These are phyloP conservation scores for Polypterus bichir DNA, from an alignment of 2,113 vertebrate genomes.

Conservation along the genomic window DNA sequence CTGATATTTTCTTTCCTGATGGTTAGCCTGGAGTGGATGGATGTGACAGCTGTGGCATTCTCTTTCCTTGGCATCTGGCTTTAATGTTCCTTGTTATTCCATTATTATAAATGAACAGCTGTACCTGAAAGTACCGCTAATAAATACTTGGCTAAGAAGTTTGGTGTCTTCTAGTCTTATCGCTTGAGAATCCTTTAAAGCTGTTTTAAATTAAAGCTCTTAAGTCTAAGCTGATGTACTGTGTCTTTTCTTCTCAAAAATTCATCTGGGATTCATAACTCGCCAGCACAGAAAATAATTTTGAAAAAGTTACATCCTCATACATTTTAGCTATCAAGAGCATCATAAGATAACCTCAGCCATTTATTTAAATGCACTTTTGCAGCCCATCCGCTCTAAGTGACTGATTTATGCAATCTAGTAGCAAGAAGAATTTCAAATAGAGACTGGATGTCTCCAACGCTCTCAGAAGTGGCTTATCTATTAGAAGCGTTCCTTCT, in stretches of 20 bases:
- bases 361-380: constrained; percentile 12
- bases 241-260: not conserved
- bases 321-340: constrained; percentile 8
- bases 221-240: constrained; percentile 7
- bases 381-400: constrained; percentile 6
- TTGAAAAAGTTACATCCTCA: constrained; percentile 1
- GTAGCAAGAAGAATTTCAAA: constrained; percentile 13
- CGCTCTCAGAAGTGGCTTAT: not conserved
- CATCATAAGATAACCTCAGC: constrained; percentile 13
- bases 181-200: too few relatives aligned
- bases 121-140: too few relatives aligned
- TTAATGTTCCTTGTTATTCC: too few relatives aligned
- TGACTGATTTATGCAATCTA: constrained; percentile 3
- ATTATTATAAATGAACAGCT: too few relatives aligned
- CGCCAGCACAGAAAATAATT: not conserved
- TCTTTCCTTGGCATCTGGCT: too few relatives aligned
- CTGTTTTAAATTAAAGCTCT: too few relatives aligned
- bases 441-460: constrained; percentile 7
- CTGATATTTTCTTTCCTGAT: too few relatives aligned
- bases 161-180: too few relatives aligned
- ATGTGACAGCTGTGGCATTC: too few relatives aligned
- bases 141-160: too few relatives aligned
- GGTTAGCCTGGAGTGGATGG: too few relatives aligned
- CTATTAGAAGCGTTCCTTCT: not conserved
- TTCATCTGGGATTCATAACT: constrained; percentile 10